Evolutionary conservation across 1,140 invertebrate genomes (phyloP).

Genomic region (Drosophila kepulauana): DNA sequence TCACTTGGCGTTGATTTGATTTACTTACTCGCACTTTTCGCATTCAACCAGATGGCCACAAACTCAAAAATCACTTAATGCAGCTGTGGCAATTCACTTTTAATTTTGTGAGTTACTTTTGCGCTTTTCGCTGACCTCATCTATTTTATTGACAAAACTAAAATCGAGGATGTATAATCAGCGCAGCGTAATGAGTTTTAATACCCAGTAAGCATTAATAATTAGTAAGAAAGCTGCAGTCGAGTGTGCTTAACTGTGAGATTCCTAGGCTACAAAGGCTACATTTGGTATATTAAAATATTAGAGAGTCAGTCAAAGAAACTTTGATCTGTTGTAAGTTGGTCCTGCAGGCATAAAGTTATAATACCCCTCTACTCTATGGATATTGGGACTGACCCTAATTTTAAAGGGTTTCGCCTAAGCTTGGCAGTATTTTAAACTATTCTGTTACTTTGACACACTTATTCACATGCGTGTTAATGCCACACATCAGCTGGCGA

Average conservation of each 20-base stretch:
- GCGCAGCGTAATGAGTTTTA: slow-evolving; percentile 6
- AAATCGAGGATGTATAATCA: slow-evolving; percentile 13
- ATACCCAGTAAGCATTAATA: slow-evolving; percentile 12
- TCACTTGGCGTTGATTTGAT: slow-evolving; percentile 40
- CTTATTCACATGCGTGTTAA: neutral
- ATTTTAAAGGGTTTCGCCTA: neutral
- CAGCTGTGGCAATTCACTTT: neutral
- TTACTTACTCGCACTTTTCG: slow-evolving; percentile 17
- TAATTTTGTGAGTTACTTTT: slow-evolving; percentile 16
- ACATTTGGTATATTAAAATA: too few relatives aligned
- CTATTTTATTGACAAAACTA: slow-evolving; percentile 5
- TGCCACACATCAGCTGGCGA: slow-evolving; percentile 6
- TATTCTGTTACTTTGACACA: neutral
- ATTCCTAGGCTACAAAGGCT: too few relatives aligned
- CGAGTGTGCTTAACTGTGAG: too few relatives aligned
- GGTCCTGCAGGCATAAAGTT: too few relatives aligned
- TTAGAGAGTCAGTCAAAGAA: too few relatives aligned
- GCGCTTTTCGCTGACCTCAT: slow-evolving; percentile 1
- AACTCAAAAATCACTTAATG: neutral
- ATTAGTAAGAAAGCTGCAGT: too few relatives aligned
- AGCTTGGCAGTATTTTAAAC: neutral
- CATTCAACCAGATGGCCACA: neutral
- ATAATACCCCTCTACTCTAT: too few relatives aligned
- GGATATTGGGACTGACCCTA: too few relatives aligned
- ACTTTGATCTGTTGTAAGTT: too few relatives aligned